phyloP scores from a whole-genome alignment of 2,888 invertebrate genomes.

The Apotomis turbidana region DNA sequence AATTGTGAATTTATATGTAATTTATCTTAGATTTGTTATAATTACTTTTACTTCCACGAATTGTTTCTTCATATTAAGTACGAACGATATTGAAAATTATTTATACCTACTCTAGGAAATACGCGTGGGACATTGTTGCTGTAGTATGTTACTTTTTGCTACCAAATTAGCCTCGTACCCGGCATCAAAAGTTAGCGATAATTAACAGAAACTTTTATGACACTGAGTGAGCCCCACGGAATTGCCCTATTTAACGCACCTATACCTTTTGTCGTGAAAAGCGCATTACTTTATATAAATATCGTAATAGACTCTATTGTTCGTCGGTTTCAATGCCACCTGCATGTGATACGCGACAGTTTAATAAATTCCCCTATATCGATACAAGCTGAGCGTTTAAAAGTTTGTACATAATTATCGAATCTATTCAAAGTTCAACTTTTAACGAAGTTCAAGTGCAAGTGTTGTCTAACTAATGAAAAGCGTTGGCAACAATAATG shows the following conservation, averaged over 20 bases:
- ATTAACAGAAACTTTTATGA: neutral
- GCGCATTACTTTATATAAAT: neutral
- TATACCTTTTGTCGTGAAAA: neutral
- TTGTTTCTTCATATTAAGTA: too few species aligned
- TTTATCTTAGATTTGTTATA: too few species aligned
- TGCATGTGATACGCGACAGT: constrained; percentile 31
- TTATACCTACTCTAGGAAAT: too few species aligned
- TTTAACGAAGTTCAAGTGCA: neutral
- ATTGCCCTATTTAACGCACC: neutral
- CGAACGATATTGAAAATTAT: too few species aligned
- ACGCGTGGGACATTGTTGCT: neutral
- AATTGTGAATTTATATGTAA: too few species aligned
- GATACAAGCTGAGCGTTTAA: constrained; percentile 17
- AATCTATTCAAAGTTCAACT: neutral
- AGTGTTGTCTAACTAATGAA: neutral
- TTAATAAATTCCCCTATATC: constrained; percentile 13
- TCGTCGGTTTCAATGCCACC: neutral
- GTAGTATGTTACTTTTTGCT: neutral
- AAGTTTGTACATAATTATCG: neutral
- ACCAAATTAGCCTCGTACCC: neutral
- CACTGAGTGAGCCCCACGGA: neutral
- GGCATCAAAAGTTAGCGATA: neutral
- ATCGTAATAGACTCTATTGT: neutral
- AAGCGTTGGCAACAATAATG: neutral
- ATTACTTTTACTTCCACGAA: too few species aligned